Evolutionary conservation across 1,140 invertebrate genomes (phyloP), one percentile per base, ranked within the genome.

Genomic region (Drosophila ironensis): DNA sequence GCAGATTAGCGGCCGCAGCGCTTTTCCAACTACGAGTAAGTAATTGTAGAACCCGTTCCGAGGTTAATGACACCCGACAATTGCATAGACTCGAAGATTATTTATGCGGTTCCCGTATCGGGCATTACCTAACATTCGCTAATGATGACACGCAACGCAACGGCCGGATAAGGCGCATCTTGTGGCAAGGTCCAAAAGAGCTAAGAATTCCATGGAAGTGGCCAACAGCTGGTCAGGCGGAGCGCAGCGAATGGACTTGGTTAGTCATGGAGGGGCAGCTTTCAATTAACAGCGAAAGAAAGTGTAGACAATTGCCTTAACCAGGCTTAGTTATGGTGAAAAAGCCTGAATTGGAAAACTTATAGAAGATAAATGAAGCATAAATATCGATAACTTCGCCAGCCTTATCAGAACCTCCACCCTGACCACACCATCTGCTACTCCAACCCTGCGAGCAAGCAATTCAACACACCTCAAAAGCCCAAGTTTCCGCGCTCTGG

Each of bases 51-150:
- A 71, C 67, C 24, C 46, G 67, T 71, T 70, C 41, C 45, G 66
- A 71, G 67, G 67, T 71, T 51, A 71, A 71, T 61, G 67, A 71
- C 67, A 71, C 28, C n/a, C 28, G n/a, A 11, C 28, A 30, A 30
- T n/a, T 11, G 28, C 8, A 16, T 37, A 3, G 7, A n/a, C n/a
- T n/a, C n/a, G n/a, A n/a, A n/a, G n/a, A 60, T 48, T 60, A 41
- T n/a, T 3, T 25, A 30, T 64, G 52, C 60, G 59, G 27, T 64
- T 69, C 28, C 45, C 47, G 24, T 57, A 30, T 44, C 17, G 20
- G 17, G 19, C 64, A 69, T 68, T 69, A 59, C 30, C 52, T 44
- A 70, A 59, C 63, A 28, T 25, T 42, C 20, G 25, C 41, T 68
- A 70, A 70, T 70, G 64, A 69, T 69, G 25, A 16, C 30, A 61